Evolutionary conservation across 2,797 vertebrate species (phyloP), one percentile per base, ranked within the genome.

Genomic region (Ptychobarbus kaznakovi): DNA sequence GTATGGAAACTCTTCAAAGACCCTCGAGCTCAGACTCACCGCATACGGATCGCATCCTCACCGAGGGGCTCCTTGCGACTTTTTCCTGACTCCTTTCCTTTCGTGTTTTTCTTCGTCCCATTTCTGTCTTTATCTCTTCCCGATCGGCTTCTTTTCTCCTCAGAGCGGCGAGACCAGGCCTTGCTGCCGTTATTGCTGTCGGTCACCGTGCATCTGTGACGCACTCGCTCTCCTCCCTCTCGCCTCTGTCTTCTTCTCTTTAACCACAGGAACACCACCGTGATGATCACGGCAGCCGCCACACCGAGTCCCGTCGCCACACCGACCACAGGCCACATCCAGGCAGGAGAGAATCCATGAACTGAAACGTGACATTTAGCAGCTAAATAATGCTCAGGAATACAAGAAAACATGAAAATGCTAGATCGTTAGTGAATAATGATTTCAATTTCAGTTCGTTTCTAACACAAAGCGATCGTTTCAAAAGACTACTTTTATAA

Each of bases 51-150:
- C 83, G 96, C 95, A 6, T 98, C 97, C 92, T 98, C 96, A 7
- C 97, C 97, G n/a, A 97, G 92, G 0, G 97, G 97, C 18, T 97
- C 97, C 82, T 96, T 93, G 58, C 97, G 92, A 22, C 94, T 93
- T 87, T 93, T 96, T 53, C 95, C 94, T 0, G 93, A 91, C 81
- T 96, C 95, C 88, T 95, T 95, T 1, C 90, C 93, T 87, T 94
- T 96, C 90, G 95, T 95, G 90, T 94, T 95, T 44, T 92, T 94
- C 86, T 93, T 75, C 65, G 89, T 89, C 58, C 89, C 90, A 13
- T 83, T 86, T 89, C 91, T 94, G 5, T 95, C 94, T 1, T 92
- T 94, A 78, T 95, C 94, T 75, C 91, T 87, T 86, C 2, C 74
- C 84, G 90, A 12, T 93, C 94, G 1, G 90, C 93, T 85, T 91